Percentiles rank a stretch among this genome's conserved stretches.
phyloP scores from a whole-genome alignment of 2,888 invertebrate species.

The Oasisia sp. region DNA sequence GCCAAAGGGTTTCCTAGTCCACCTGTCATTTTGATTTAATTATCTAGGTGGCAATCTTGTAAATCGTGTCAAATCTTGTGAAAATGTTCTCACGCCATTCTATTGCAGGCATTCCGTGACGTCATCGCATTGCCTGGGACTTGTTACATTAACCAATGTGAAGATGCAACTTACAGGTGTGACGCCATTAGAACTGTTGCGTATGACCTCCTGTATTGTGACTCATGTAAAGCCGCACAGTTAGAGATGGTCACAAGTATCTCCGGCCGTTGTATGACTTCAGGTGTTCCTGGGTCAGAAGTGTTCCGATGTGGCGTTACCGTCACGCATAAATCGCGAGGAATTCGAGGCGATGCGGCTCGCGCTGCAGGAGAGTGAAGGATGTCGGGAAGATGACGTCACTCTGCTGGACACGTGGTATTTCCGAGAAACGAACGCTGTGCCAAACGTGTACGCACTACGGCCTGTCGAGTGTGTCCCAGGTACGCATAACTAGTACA shows the following conservation, averaged over 20 bases:
- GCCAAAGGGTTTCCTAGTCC: too few relatives aligned
- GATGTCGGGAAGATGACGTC: conserved; percentile 34
- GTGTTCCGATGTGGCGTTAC: conserved; percentile 51
- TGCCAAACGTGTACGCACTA: conserved; percentile 51
- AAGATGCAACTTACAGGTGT: too few relatives aligned
- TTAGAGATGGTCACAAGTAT: neutral
- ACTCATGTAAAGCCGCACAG: neutral
- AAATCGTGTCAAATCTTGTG: too few relatives aligned
- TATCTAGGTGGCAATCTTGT: too few relatives aligned
- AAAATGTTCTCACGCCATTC: too few relatives aligned
- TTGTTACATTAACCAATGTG: too few relatives aligned
- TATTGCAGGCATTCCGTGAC: too few relatives aligned
- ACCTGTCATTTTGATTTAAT: too few relatives aligned
- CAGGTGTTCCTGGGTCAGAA: conserved; percentile 59
- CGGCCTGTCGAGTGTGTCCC: conserved; percentile 43
- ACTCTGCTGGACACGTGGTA: conserved; percentile 54
- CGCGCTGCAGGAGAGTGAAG: conserved; percentile 35
- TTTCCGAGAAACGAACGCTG: conserved; percentile 50
- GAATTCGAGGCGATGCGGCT: conserved; percentile 46
- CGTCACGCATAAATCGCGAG: conserved; percentile 43
- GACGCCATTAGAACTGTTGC: neutral
- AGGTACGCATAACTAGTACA: neutral
- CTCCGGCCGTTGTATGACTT: neutral
- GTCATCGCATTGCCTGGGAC: too few relatives aligned
- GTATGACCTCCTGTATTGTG: neutral